A percentile compares a stretch with the other conserved stretches of the same genome.
phyloP scores from a whole-genome alignment of 2,113 vertebrate species.

The Sturnira hondurensis region DNA sequence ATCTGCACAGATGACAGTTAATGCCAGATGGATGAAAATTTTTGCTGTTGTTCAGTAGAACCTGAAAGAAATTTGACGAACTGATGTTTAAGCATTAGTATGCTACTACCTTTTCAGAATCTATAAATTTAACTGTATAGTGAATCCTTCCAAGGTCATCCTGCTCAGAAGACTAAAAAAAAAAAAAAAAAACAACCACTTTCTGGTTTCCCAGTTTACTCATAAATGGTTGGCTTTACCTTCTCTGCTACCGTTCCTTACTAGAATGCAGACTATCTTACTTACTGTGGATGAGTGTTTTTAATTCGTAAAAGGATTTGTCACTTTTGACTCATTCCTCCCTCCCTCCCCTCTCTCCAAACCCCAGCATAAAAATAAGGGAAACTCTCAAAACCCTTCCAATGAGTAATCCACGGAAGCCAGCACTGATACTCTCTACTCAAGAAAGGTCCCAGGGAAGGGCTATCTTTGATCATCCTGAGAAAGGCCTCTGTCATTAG shows the following conservation, averaged over 20 bases:
- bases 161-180: not conserved
- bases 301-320: not conserved
- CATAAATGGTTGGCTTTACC: not conserved
- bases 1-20: not conserved
- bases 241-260: not conserved
- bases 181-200: not conserved
- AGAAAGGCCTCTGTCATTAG: not conserved
- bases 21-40: not conserved
- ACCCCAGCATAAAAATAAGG: not conserved
- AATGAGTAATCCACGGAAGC: not conserved
- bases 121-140: not conserved
- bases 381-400: not conserved
- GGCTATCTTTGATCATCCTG: not conserved
- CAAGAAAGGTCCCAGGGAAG: not conserved
- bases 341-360: not conserved
- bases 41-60: not conserved
- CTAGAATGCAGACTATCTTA: not conserved
- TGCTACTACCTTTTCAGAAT: not conserved
- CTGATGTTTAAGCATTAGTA: not conserved
- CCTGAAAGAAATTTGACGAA: not conserved
- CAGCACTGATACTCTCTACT: not conserved
- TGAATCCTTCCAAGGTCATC: not conserved
- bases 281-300: not conserved
- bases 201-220: not conserved
- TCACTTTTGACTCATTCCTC: not conserved